Base-by-base conservation (phyloP, 2,888 invertebrate genomes). In the Andrena flavipes region DNA sequence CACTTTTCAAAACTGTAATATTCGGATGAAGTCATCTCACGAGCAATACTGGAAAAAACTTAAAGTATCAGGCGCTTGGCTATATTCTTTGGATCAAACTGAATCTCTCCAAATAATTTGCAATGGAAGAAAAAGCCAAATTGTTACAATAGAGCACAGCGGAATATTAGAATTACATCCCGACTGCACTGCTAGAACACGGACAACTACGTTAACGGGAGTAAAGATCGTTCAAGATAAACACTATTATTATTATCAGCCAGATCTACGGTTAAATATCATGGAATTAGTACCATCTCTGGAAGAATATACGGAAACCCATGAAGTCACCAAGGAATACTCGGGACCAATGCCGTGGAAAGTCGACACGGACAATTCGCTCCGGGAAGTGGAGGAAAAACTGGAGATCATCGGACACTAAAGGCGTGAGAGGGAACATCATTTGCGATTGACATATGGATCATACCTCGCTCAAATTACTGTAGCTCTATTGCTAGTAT, bases 181-280 rank as follows among this genome's bases (percentile, higher is more conserved):
- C 30, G 30, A 30, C 30, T 30, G 30, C 30, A 30, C 30, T 6
- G 30, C 30, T 6, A 30, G 30, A 30, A 30, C 42, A 13, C 6
- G 6, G 4, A 5, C 49, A n/a, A 51, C 29, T 8, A 67, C 13
- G 23, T 63, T 76, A 35, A 23, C 48, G 16, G 30, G 54, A 60
- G 56, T 30, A 33, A 26, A 10, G 51, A 70, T 62, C 26, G 63
- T 56, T 51, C 29, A 42, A 30, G 33, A 10, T 67, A 42, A 29
- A n/a, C 51, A 59, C 33, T 65, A 56, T 13, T 63, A 63, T 63
- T 51, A 30, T 35, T 76, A 54, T 62, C 69, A 42, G 16, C 63
- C 69, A 63, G 69, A 48, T 42, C 51, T 69, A 63, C 26, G 26
- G 2, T 13, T 63, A 2, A 30, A 30, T 16, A 29, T 51, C n/a